phyloP scores from a whole-genome alignment of 1,140 invertebrate species.

The Magallana ariakensis region DNA sequence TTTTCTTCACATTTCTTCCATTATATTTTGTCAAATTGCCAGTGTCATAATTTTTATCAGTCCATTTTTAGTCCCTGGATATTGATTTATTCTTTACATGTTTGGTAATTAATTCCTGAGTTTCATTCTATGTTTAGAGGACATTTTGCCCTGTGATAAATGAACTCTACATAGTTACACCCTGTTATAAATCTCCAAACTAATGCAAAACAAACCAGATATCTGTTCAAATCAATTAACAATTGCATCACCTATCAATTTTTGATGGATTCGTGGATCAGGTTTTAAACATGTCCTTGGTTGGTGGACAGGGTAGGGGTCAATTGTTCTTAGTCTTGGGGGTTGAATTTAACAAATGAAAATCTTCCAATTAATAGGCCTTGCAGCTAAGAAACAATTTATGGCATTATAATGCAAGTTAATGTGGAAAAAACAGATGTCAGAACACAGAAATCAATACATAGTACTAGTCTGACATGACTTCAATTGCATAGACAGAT shows the following conservation, averaged over 20 bases:
- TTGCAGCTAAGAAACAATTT: constrained; percentile 19
- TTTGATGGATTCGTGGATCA: constrained; percentile 33
- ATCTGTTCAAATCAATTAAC: constrained; percentile 30
- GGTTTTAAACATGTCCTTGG: not conserved
- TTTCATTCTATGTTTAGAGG: constrained; percentile 22
- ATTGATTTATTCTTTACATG: constrained; percentile 38
- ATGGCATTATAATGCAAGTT: not conserved
- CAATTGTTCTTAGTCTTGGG: constrained; percentile 24
- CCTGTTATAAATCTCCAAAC: constrained; percentile 39
- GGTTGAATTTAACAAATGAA: constrained; percentile 25
- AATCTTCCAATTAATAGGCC: constrained; percentile 28
- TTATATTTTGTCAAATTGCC: not conserved
- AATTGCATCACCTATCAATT: constrained; percentile 36
- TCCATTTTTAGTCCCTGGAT: constrained; percentile 2
- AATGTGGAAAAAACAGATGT: not conserved
- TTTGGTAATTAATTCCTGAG: constrained; percentile 32
- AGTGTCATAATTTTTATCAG: not conserved
- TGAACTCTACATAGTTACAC: not conserved
- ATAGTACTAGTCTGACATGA: not conserved
- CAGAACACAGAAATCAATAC: constrained; percentile 12
- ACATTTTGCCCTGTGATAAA: constrained; percentile 34
- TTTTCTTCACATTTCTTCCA: not conserved
- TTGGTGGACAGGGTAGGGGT: constrained; percentile 5
- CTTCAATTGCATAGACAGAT: not conserved
- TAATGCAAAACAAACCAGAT: constrained; percentile 30